Evolutionary conservation across 1,140 invertebrate genomes (phyloP), one percentile per base, ranked within the genome.

Genomic region (Adelges cooleyi): DNA sequence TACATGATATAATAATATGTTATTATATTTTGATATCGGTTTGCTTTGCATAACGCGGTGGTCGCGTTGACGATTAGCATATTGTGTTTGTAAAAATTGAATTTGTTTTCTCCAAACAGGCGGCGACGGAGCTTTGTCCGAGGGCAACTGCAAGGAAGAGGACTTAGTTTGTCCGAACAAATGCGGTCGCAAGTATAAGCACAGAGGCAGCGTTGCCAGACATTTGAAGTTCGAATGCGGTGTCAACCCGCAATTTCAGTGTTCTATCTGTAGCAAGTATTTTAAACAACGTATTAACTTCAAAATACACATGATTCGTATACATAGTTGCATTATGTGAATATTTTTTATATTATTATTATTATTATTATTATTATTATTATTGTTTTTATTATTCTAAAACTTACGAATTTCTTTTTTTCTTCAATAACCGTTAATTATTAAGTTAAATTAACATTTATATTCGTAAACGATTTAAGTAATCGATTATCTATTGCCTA

Each of bases 221-320:
- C 70, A 71, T 42, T 66, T 70, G 6, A 65, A 67, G 27, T 69
- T 70, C 48, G 69, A 71, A 54, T 71, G 70, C 11, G 70, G 70
- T 20, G 67, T 67, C 15, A 62, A 65, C 9, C 70, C 70, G 9
- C 67, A 69, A 59, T 71, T 70, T 59, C 65, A 68, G 33, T 71
- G 71, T 22, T 65, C 54, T 6, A 53, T 69, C 11, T 71, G 71
- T 54, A 66, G 51, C 13, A 67, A 83, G 50, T 82, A 81, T 11
- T 89, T 89, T 71, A 87, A 85, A 1, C 86, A 86, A 22, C 84
- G 84, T 17, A 86, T 84, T 67, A 76, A 76, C 0, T 67, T 79
- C 1, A 77, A 77, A 51, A 71, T 72, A 18, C 76, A 77, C 65
- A 75, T 74, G 71, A 69, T 67, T 25, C 50, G 49, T 6, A 52